Percentiles rank a stretch among this genome's conserved stretches.
Evolutionary conservation across 2,888 invertebrate species (phyloP).

Genomic region (Oligia fasciuncula): DNA sequence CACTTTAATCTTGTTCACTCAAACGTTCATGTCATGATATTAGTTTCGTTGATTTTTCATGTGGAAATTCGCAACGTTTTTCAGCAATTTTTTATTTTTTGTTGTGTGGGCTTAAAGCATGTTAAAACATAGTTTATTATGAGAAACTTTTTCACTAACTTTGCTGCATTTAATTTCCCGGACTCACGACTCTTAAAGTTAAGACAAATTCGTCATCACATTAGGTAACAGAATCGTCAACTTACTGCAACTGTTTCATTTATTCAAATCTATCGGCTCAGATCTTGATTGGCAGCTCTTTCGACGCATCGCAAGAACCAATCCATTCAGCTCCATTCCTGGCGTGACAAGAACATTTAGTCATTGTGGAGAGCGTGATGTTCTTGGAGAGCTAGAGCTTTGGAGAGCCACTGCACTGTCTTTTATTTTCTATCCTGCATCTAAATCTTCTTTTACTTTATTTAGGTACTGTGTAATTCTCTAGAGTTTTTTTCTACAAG

Average conservation of each 20-base stretch:
- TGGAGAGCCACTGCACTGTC: neutral
- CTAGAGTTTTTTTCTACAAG: no score
- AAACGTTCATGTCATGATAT: conserved; percentile 65
- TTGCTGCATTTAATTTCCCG: neutral
- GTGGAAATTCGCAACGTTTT: conserved; percentile 14
- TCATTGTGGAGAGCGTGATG: neutral
- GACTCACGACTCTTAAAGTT: neutral
- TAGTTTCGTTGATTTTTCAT: conserved; percentile 64
- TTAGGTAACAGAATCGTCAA: neutral
- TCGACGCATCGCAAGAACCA: neutral
- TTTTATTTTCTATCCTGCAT: neutral
- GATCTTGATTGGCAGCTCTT: neutral
- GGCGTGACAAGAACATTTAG: neutral
- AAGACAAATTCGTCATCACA: neutral
- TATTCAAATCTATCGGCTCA: neutral
- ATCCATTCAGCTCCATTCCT: neutral
- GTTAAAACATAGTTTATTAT: neutral
- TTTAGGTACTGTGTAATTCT: neutral
- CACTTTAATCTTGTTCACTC: conserved; percentile 72
- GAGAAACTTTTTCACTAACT: neutral
- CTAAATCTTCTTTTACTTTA: neutral
- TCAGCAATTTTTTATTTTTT: neutral
- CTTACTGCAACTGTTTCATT: neutral
- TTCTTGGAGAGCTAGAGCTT: neutral
- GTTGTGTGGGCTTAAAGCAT: neutral